Conservation (phyloP, 2,113 vertebrate species). For the Puntigrus tetrazona region DNA sequence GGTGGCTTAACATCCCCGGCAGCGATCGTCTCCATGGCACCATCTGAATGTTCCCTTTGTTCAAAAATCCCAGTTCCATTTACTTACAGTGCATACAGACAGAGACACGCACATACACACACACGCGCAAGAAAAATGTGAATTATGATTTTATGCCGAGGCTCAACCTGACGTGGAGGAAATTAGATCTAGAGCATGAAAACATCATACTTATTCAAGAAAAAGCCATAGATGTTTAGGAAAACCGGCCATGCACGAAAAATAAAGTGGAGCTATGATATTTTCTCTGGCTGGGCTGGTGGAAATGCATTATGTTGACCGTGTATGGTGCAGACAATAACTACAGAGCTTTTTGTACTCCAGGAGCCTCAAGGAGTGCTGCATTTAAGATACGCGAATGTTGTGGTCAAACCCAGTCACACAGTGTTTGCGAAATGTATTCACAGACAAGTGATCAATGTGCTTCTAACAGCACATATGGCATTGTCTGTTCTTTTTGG, state of each 20-base stretch:
- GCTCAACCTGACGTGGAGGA: conserved; percentile 33
- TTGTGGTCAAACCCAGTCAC: not conserved
- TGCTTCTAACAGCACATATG: not conserved
- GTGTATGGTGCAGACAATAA: not conserved
- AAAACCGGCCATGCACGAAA: conserved; percentile 18
- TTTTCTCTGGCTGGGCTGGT: conserved; percentile 40
- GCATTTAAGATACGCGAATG: not conserved
- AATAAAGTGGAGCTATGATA: conserved; percentile 20
- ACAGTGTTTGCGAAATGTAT: not conserved
- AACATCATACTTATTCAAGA: conserved; percentile 38
- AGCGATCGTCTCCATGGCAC: conserved; percentile 51
- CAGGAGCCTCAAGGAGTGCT: not conserved
- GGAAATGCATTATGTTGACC: conserved; percentile 13
- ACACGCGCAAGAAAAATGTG: conserved; percentile 32
- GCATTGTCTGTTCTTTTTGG: not conserved
- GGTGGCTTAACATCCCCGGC: conserved; percentile 54
- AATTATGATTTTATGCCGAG: conserved; percentile 57
- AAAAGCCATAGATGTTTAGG: conserved; percentile 24
- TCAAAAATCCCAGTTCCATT: conserved; percentile 48
- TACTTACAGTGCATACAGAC: conserved; percentile 26
- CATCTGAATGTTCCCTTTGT: conserved; percentile 62
- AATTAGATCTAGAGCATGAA: conserved; percentile 57
- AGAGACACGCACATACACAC: conserved; percentile 33
- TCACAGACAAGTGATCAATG: not conserved
- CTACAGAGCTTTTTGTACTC: not conserved